Base-by-base conservation (phyloP, 2,113 vertebrate genomes). In the Terrapene triunguis region DNA sequence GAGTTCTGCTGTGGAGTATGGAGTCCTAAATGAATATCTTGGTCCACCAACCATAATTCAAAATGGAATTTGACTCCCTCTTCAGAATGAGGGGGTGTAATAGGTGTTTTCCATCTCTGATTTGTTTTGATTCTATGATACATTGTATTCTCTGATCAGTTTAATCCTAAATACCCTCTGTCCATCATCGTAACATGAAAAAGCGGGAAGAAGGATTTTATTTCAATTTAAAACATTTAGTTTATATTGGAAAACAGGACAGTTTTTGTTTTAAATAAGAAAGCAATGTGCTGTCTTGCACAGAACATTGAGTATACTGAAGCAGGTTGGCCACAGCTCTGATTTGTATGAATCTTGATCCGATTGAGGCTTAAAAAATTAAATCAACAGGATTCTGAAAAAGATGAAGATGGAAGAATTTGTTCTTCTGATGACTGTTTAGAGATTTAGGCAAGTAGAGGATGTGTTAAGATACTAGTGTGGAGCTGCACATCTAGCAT, bases 391-490 rank as follows among this genome's bases (percentile, higher is more conserved):
- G 10, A 27, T 42, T 95, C 47, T 6, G 4, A 11, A 62, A 94
- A n/a, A 84, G 38, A 57, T 65, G 85, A 32, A 17, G 4, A 14
- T 2, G 9, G 57, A 88, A 90, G 79, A 86, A 65, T 29, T 96
- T 97, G 42, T 47, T 94, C 14, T 62, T 57, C 69, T 92, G 54
- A 55, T 93, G 85, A 79, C 83, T 92, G 80, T 42, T 88, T 90
- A 84, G 85, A 72, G 47, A 50, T 92, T 97, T 87, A 74, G 74
- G 48, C 42, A 92, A 94, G 59, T 87, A 83, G 47, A 38, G 92
- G 84, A 78, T 32, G 38, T 59, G 55, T 92, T 89, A 87, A 96
- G 80, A 85, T 94, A 95, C 88, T 89, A 94, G 51, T 87, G 87
- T 83, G 57, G 51, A 84, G 25, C 35, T 79, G 27, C 76, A 51